Conservation (phyloP, 2,797 vertebrate species). For the Micromesistius poutassou region DNA sequence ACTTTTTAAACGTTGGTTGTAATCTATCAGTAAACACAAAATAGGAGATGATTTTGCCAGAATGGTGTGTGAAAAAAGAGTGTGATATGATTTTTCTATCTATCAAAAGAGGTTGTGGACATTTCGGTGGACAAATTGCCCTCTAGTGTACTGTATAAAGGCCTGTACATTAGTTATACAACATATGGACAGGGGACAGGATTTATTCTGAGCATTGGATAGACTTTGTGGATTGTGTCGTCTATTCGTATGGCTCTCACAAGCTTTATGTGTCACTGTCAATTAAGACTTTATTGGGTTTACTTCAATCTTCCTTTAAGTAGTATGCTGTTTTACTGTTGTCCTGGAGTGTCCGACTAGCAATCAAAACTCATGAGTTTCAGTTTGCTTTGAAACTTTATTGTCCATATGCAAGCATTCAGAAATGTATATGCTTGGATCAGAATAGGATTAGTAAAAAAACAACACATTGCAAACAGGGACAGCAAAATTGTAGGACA, state of each 20-base stretch:
- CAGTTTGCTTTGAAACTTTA: not conserved
- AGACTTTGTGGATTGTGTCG: not conserved
- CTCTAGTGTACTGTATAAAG: not conserved
- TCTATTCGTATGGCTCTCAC: not conserved
- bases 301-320: not conserved
- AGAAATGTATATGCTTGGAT: not conserved
- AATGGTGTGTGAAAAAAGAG: no score
- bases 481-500: no score
- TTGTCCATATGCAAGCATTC: not conserved
- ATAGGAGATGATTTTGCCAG: no score
- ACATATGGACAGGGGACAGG: not conserved
- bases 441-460: not conserved
- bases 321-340: not conserved
- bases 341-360: not conserved
- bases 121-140: no score
- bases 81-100: no score
- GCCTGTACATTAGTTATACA: not conserved
- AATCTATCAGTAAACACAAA: no score
- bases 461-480: not conserved
- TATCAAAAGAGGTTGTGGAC: no score
- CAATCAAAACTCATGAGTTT: not conserved
- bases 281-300: not conserved
- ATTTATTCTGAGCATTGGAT: not conserved
- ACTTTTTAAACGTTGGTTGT: no score
- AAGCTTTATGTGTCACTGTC: not conserved